These are phyloP conservation scores for Malurus melanocephalus DNA, from an alignment of 2,113 vertebrate species.

Conservation along the genomic window DNA sequence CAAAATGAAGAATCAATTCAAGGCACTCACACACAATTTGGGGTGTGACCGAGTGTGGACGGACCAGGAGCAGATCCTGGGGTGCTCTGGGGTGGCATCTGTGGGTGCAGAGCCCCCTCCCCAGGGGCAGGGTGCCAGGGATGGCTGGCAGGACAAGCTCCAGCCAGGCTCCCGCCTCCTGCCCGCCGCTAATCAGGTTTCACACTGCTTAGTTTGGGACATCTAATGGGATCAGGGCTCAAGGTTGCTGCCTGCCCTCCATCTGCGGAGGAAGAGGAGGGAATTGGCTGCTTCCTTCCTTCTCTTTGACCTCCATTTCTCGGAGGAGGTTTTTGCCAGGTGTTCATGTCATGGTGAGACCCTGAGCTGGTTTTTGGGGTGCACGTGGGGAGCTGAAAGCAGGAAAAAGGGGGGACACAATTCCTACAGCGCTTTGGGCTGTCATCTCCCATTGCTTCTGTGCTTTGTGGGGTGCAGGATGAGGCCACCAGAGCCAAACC, in stretches of 20 bases:
- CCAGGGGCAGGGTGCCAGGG: not conserved
- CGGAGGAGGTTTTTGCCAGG: not conserved
- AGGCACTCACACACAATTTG: not conserved
- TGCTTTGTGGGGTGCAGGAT: not conserved
- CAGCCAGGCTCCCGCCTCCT: not conserved
- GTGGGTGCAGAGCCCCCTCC: not conserved
- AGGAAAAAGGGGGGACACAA: fast-evolving
- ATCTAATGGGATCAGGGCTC: slow-evolving; percentile 51
- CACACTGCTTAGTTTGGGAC: slow-evolving; percentile 46
- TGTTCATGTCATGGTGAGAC: not conserved
- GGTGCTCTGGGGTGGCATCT: not conserved
- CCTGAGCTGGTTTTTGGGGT: not conserved
- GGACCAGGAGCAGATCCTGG: not conserved
- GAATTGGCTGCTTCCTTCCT: not conserved
- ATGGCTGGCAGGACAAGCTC: not conserved
- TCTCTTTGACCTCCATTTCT: not conserved
- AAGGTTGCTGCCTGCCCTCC: slow-evolving; percentile 11
- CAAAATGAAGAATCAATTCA: not conserved
- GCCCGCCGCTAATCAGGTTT: slow-evolving; percentile 1
- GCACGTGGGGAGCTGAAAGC: not conserved
- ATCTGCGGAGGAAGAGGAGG: not conserved
- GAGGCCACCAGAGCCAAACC: not conserved
- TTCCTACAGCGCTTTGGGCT: not conserved
- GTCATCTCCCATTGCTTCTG: not conserved
- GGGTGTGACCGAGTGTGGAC: not conserved